A percentile compares a stretch with the other conserved stretches of the same genome.
Conservation (phyloP, 2,113 vertebrate genomes). For the Tyrannus savana region DNA sequence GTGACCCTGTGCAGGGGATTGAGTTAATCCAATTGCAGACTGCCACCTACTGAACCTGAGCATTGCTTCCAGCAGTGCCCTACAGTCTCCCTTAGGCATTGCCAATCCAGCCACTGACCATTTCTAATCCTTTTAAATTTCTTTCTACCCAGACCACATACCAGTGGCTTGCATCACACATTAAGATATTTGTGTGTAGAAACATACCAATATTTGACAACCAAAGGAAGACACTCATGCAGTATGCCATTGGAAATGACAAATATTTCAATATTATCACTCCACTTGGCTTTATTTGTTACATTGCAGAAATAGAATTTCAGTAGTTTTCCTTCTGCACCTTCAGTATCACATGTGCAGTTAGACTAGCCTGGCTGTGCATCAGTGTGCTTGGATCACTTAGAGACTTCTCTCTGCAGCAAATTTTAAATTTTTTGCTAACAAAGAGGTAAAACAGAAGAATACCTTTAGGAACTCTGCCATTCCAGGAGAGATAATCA, state of each 20-base stretch:
- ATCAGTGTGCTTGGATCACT: neutral
- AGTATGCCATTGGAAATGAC: neutral
- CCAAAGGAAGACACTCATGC: neutral
- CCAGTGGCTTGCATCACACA: neutral
- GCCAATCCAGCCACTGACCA: neutral
- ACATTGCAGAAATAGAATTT: neutral
- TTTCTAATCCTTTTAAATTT: neutral
- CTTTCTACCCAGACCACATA: neutral
- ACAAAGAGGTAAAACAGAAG: neutral
- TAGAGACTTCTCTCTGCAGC: neutral
- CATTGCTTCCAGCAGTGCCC: neutral
- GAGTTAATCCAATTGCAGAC: conserved; percentile 36
- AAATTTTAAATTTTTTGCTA: neutral
- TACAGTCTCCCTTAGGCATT: neutral
- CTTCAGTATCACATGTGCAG: neutral
- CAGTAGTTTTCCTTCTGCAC: neutral
- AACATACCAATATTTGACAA: neutral
- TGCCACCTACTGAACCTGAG: conserved; percentile 57
- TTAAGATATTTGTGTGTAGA: neutral
- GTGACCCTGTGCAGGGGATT: neutral
- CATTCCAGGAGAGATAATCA: neutral
- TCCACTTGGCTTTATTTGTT: neutral
- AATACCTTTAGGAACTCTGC: neutral
- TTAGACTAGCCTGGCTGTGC: neutral
- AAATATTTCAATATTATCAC: neutral